These are phyloP conservation scores for Bothrops jararaca DNA, from an alignment of 2,113 vertebrate genomes.

Conservation along the genomic window DNA sequence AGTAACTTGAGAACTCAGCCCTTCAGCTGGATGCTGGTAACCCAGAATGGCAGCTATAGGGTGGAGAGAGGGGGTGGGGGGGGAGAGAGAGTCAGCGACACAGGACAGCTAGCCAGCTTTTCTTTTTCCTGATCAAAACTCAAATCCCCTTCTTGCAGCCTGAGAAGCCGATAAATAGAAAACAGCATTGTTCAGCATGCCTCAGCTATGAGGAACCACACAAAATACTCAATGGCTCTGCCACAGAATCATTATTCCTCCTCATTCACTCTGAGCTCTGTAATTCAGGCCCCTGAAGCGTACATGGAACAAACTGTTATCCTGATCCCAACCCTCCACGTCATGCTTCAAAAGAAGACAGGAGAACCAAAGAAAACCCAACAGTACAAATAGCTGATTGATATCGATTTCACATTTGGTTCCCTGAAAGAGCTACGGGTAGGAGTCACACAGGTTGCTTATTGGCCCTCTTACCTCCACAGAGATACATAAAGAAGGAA, in stretches of 20 bases:
- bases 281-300: not conserved
- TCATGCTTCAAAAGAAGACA: not conserved
- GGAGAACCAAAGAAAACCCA: not conserved
- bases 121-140: not conserved
- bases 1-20: conserved; percentile 72
- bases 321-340: not conserved
- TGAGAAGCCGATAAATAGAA: not conserved
- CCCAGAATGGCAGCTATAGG: conserved; percentile 87
- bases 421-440: not conserved
- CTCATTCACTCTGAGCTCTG: not conserved
- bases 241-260: not conserved
- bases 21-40: conserved; percentile 87
- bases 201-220: not conserved
- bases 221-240: not conserved
- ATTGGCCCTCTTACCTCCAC: not conserved
- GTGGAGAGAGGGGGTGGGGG: conserved; percentile 21
- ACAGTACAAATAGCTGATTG: not conserved
- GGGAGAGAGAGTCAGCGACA: not conserved
- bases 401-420: not conserved
- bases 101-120: not conserved
- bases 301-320: not conserved
- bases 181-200: not conserved
- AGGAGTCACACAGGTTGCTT: too few relatives aligned
- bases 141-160: not conserved
- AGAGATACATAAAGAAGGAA: not conserved